Base-by-base conservation (phyloP, 2,797 vertebrate species). In the Malacoctenus gilli region DNA sequence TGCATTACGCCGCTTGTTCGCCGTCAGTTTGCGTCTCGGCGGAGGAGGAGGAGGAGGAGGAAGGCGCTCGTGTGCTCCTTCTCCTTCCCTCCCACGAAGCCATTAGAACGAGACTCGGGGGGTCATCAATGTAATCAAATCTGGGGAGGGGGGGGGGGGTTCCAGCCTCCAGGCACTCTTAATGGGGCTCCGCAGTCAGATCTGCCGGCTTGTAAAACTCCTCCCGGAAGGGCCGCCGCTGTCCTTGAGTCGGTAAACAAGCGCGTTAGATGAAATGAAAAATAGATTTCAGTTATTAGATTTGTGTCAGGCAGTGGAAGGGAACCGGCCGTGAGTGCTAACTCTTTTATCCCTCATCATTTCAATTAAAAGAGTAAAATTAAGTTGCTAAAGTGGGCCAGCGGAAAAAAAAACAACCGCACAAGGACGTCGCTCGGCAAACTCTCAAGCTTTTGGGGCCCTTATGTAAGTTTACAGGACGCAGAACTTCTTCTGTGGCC, bases 231-330 rank as follows among this genome's bases (percentile, higher is more conserved):
- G 46, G 25, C 14, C 42, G 46, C 2, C 3, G 40, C 31, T 28
- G 42, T 49, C 59, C 59, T 63, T 55, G 11, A 66, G 43, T 67
- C 47, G 22, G 59, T 71, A 60, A 80, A 71, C 52, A 57, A 65
- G 46, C 31, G 71, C 48, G 32, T 55, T 42, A 25, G 31, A 71
- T 59, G 50, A 20, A 60, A 61, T 32, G 12, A 60, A 68, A 56
- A 44, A 57, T 46, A 8, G 9, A 65, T 49, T 61, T 54, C 36
- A 14, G 2, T 53, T 51, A 74, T 63, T 55, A 59, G 35, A 72
- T 70, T 38, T 18, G 23, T n/a, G n/a, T n/a, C n/a, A n/a, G n/a
- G n/a, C n/a, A n/a, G n/a, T n/a, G n/a, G n/a, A n/a, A n/a, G n/a
- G n/a, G n/a, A n/a, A n/a, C n/a, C n/a, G 16, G 28, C 51, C 57